phyloP scores from a whole-genome alignment of 2,113 vertebrate species.

The Sus scrofa region DNA sequence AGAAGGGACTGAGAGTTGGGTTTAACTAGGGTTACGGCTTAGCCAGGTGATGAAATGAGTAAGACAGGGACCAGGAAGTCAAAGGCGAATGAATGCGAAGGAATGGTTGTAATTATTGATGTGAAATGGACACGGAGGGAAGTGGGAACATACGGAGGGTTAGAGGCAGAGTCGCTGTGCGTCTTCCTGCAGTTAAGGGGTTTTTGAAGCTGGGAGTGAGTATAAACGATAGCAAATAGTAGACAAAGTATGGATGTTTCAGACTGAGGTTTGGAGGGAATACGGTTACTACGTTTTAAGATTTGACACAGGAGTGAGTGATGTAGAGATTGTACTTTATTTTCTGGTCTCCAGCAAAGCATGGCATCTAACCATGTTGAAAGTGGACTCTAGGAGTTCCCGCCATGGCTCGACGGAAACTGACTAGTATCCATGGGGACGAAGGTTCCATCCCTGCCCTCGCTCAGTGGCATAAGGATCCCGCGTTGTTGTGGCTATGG shows the following conservation, averaged over 20 bases:
- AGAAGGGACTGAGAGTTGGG: neutral
- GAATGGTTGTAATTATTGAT: neutral
- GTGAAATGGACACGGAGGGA: neutral
- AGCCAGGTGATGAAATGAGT: neutral
- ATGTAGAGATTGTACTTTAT: neutral
- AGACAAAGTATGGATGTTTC: neutral
- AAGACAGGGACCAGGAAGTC: neutral
- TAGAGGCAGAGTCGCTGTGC: neutral
- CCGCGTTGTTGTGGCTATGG: too few species aligned
- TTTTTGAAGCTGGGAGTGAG: neutral
- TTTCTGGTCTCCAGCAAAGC: slow-evolving; percentile 22
- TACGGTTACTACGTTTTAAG: neutral
- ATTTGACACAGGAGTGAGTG: neutral
- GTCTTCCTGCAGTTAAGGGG: neutral
- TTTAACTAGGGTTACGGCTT: neutral
- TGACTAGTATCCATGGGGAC: too few species aligned
- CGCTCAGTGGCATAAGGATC: too few species aligned
- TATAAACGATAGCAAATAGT: slow-evolving; percentile 25
- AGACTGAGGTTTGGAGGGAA: neutral
- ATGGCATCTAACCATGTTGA: neutral
- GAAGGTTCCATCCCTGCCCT: too few species aligned
- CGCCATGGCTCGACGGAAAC: too few species aligned
- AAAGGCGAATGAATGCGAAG: neutral
- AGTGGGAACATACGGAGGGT: neutral
- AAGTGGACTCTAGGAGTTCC: neutral